Conservation (phyloP, 2,797 vertebrate genomes). For the Apogon hyalosoma region DNA sequence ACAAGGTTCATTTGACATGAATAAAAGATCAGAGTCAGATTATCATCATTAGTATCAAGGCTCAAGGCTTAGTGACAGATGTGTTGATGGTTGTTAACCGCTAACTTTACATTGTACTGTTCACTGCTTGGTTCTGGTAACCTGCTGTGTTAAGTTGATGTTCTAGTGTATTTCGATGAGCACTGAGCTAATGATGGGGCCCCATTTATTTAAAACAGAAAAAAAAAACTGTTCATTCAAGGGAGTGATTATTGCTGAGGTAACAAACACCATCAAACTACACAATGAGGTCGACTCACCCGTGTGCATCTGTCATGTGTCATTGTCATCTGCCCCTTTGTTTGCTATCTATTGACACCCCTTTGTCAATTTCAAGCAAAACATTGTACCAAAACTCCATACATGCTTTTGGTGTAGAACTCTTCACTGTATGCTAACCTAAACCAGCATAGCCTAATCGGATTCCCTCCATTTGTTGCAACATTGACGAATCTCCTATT, state of each 20-base stretch:
- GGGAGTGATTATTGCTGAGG: constrained; percentile 21
- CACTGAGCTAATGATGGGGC: constrained; percentile 30
- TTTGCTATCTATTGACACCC: constrained; percentile 20
- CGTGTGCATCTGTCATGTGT: constrained; percentile 46
- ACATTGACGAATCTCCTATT: constrained; percentile 77
- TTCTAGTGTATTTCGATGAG: constrained; percentile 70
- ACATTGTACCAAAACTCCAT: constrained; percentile 24
- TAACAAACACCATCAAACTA: constrained; percentile 28
- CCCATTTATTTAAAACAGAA: neutral
- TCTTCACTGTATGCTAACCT: constrained; percentile 53
- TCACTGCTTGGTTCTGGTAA: constrained; percentile 22
- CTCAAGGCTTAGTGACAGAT: constrained; percentile 50
- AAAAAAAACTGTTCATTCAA: constrained; percentile 55
- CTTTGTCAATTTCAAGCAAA: constrained; percentile 24
- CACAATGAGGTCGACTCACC: constrained; percentile 32
- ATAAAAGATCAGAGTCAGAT: constrained; percentile 65
- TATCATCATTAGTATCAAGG: constrained; percentile 30
- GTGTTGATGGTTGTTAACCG: constrained; percentile 40
- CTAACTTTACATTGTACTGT: constrained; percentile 42
- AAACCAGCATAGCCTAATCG: constrained; percentile 61
- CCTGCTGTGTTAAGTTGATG: constrained; percentile 67
- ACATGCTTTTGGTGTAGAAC: constrained; percentile 27
- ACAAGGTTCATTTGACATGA: constrained; percentile 69
- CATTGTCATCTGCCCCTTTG: constrained; percentile 47
- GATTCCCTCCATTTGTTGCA: constrained; percentile 70